Evolutionary conservation across 2,113 vertebrate genomes (phyloP).

Genomic region (Myotis yumanensis): DNA sequence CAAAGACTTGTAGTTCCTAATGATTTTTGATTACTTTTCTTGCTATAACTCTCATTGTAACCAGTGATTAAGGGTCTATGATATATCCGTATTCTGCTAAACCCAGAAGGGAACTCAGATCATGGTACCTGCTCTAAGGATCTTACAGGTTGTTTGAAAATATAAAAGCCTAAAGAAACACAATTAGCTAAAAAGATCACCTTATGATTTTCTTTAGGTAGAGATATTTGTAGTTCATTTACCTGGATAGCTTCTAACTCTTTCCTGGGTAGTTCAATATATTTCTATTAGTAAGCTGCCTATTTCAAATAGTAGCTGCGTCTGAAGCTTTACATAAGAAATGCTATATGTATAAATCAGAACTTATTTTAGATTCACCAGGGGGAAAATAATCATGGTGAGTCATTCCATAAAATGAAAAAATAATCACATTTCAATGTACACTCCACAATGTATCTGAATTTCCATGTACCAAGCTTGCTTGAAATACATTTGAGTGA

Average conservation of each 20-base stretch:
- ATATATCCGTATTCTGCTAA: neutral
- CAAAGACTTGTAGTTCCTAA: neutral
- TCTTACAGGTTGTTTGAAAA: neutral
- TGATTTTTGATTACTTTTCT: neutral
- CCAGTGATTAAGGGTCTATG: neutral
- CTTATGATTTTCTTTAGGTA: slow-evolving; percentile 23
- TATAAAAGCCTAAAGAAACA: slow-evolving; percentile 25
- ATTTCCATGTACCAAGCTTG: neutral
- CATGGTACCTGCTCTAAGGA: neutral
- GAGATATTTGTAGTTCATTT: slow-evolving; percentile 9
- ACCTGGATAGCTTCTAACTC: neutral
- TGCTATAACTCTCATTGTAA: neutral
- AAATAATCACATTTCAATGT: neutral
- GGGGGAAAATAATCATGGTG: neutral
- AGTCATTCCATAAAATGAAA: slow-evolving; percentile 30
- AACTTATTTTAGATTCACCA: slow-evolving; percentile 23
- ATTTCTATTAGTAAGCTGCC: slow-evolving; percentile 2
- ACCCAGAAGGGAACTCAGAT: neutral
- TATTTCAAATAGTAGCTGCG: slow-evolving; percentile 32
- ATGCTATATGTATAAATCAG: neutral
- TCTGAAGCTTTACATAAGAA: slow-evolving; percentile 42
- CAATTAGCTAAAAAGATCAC: neutral
- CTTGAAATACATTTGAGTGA: neutral
- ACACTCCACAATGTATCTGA: neutral
- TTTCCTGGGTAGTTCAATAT: neutral